A percentile compares a stretch with the other conserved stretches of the same genome.
Conservation (phyloP, 2,113 vertebrate species). For the Sturnira hondurensis region DNA sequence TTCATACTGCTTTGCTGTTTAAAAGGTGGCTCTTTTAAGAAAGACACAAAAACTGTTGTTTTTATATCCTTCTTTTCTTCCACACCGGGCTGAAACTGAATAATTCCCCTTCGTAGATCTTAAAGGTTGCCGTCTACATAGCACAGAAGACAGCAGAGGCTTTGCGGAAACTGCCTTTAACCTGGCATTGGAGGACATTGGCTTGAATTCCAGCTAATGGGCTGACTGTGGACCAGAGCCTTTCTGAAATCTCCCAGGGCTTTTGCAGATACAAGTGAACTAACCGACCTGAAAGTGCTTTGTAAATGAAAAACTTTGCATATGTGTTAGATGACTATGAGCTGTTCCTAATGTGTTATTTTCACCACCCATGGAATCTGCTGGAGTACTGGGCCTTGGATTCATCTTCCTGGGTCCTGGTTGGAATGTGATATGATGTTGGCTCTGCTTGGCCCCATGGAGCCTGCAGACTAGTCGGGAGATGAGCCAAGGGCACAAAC, state of each 20-base stretch:
- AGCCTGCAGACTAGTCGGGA: neutral
- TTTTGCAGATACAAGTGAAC: neutral
- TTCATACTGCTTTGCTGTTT: neutral
- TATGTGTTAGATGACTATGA: neutral
- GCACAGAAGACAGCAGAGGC: neutral
- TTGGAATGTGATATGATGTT: neutral
- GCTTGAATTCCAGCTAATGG: neutral
- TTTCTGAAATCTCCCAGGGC: neutral
- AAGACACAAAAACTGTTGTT: neutral
- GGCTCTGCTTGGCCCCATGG: neutral
- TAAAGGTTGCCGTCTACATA: neutral
- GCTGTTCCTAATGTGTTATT: neutral
- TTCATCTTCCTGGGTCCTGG: neutral
- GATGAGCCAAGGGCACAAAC: neutral
- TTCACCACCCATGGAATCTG: neutral
- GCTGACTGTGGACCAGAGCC: neutral
- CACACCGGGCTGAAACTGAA: neutral
- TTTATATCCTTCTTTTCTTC: neutral
- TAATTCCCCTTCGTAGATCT: slow-evolving; percentile 18
- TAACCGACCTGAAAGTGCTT: neutral
- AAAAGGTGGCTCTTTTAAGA: neutral
- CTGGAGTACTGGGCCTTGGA: neutral
- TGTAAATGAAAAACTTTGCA: neutral
- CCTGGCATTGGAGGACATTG: neutral
- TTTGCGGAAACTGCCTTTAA: neutral